Evolutionary conservation across 92 coral and sea anemone genomes (phyloP), one percentile per base, ranked within the genome.

Genomic region (Epizoanthus fatuus): DNA sequence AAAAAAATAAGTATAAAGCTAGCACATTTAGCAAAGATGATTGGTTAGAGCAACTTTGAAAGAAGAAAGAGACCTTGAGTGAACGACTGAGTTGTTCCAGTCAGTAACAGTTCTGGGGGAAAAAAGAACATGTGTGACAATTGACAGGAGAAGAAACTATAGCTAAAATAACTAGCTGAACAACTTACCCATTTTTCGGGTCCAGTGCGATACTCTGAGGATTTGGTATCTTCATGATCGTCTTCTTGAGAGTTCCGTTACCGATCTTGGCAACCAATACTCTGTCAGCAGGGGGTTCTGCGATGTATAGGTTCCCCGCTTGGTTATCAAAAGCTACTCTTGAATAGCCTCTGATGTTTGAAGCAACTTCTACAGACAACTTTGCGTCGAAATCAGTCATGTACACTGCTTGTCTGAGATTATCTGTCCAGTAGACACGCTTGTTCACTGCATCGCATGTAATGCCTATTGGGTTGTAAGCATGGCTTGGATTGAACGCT

Each of bases 341-440:
- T 10, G 82, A 77, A 32, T 44, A 12, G 1, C 82, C 82, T 59
- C 17, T 62, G 29, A 77, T 14, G 25, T 19, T 17, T 62, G 54
- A 4, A 10, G 15, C 82, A 38, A 77, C 19, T 16, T 42, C 14
- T 13, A 37, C 49, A 13, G 82, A 77, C 56, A 32, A 37, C 5
- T 22, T 60, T 5, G 82, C 82, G 32, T 59, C 42, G 13, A 77
- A 77, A 38, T 59, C 37, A 10, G 82, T 77, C 70, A 60, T 60
- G 39, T 77, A 77, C 20, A 77, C 71, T 12, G 53, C 57, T 5
- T 13, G 13, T 4, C 20, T 20, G 3, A 0, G 4, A n/a, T 77
- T 9, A n/a, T 77, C 82, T 19, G 82, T 77, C 82, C 82, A 77
- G 38, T 59, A 77, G 42, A 77, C 57, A 5, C 58, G 56, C 63